Percentiles rank a stretch among this genome's conserved stretches.
These are phyloP conservation scores for Aleiodes leptofemur DNA, from an alignment of 2,888 invertebrate species.

Conservation along the genomic window DNA sequence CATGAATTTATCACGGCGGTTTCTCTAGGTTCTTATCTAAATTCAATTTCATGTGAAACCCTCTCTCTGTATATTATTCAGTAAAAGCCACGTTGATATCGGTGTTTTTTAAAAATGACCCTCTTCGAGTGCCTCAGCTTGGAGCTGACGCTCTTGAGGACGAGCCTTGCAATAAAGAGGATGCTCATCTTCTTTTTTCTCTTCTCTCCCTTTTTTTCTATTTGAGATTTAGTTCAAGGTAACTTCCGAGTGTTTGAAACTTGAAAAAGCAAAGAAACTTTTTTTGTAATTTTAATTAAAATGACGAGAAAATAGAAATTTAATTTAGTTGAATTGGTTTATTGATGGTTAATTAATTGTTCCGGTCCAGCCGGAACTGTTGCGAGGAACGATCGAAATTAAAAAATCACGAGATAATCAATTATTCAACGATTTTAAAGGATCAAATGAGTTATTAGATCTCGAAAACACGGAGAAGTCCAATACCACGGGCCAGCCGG, in stretches of 20 bases:
- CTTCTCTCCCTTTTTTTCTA: not conserved
- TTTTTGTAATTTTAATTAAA: too few relatives aligned
- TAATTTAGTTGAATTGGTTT: not conserved
- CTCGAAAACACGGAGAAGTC: constrained; percentile 17
- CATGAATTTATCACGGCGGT: constrained; percentile 6
- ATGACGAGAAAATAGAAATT: not conserved
- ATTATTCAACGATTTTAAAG: not conserved
- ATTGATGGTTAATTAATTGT: not conserved
- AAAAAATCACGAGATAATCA: not conserved
- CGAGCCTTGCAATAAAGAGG: constrained; percentile 65
- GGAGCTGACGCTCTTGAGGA: constrained; percentile 60
- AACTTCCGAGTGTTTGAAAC: not conserved
- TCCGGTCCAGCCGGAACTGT: constrained; percentile 3
- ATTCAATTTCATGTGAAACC: constrained; percentile 9
- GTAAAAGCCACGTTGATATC: constrained; percentile 68
- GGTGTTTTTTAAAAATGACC: constrained; percentile 62
- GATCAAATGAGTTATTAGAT: not conserved
- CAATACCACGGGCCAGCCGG: constrained; percentile 60
- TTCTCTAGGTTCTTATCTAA: constrained; percentile 4
- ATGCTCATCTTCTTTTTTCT: constrained; percentile 62
- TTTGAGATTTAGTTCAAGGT: constrained; percentile 7
- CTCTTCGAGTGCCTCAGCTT: constrained; percentile 63
- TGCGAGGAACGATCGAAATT: too few relatives aligned
- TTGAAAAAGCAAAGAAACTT: not conserved
- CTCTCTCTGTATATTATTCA: constrained; percentile 40